A percentile compares a stretch with the other conserved stretches of the same genome.
Evolutionary conservation across 2,113 vertebrate genomes (phyloP).

Genomic region (Calidris pugnax): DNA sequence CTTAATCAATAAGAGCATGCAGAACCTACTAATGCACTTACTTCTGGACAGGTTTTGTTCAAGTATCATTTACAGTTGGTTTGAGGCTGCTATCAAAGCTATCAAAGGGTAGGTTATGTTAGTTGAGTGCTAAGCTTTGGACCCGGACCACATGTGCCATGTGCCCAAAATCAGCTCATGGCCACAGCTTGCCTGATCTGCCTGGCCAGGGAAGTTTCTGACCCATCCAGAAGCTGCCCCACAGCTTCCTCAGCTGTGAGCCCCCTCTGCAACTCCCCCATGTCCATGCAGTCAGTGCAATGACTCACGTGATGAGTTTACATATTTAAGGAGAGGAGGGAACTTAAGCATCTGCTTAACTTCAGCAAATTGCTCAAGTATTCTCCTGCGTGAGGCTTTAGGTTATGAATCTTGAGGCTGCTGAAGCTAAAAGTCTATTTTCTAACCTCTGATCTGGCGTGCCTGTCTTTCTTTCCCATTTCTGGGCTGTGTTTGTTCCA

Average conservation of each 20-base stretch:
- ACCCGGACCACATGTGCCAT: neutral
- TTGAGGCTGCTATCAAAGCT: rapidly evolving
- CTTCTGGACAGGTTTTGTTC: neutral
- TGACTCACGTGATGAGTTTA: neutral
- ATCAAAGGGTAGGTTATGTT: rapidly evolving
- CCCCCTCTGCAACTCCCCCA: rapidly evolving
- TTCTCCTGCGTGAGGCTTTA: neutral
- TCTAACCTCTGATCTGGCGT: neutral
- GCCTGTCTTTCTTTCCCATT: neutral
- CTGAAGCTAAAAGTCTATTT: neutral
- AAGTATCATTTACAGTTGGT: rapidly evolving
- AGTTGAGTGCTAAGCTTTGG: neutral
- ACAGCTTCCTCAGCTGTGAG: neutral
- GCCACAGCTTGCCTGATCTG: neutral
- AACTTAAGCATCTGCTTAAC: neutral
- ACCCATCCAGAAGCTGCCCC: neutral
- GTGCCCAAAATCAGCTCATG: rapidly evolving
- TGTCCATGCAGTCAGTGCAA: rapidly evolving
- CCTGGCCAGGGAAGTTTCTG: neutral
- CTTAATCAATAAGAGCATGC: rapidly evolving
- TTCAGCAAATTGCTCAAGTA: neutral
- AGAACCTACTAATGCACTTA: rapidly evolving
- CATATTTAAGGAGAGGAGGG: rapidly evolving
- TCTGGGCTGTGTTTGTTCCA: neutral
- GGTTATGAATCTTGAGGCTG: neutral